A percentile compares a stretch with the other conserved stretches of the same genome.
Evolutionary conservation across 1,140 invertebrate species (phyloP).

Genomic region (Heliconius congener): DNA sequence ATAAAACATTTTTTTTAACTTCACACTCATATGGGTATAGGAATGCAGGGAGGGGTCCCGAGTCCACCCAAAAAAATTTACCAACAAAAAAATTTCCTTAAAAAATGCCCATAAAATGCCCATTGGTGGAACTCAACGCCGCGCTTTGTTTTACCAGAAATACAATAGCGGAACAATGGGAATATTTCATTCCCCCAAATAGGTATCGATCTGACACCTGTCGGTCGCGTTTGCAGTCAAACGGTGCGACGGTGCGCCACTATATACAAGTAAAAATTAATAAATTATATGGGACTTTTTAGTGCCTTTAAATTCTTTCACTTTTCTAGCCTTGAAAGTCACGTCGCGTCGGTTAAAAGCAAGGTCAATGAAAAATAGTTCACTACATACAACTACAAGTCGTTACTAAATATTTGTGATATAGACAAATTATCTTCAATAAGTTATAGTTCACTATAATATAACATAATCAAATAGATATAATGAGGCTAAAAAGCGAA

Average conservation of each 20-base stretch:
- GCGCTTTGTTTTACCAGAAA: neutral
- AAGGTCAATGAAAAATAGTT: conserved; percentile 31
- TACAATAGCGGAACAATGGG: neutral
- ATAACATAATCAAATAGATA: neutral
- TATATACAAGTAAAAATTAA: neutral
- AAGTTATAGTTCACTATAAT: neutral
- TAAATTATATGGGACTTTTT: conserved; percentile 5
- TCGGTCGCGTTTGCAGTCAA: neutral
- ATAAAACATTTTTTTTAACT: neutral
- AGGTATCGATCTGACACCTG: neutral
- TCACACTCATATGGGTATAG: no score
- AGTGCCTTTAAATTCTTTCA: conserved; percentile 20
- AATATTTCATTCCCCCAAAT: neutral
- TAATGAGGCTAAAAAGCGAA: neutral
- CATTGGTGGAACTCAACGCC: neutral
- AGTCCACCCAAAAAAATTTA: no score
- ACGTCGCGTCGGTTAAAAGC: conserved; percentile 8
- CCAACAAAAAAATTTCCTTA: no score
- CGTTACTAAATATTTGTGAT: neutral
- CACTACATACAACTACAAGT: neutral
- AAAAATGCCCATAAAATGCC: no score
- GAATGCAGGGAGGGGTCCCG: no score
- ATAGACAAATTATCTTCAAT: neutral
- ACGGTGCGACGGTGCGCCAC: neutral
- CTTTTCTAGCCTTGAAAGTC: conserved; percentile 34